Conservation (phyloP, 2,113 vertebrate genomes). For the Cairina moschata region DNA sequence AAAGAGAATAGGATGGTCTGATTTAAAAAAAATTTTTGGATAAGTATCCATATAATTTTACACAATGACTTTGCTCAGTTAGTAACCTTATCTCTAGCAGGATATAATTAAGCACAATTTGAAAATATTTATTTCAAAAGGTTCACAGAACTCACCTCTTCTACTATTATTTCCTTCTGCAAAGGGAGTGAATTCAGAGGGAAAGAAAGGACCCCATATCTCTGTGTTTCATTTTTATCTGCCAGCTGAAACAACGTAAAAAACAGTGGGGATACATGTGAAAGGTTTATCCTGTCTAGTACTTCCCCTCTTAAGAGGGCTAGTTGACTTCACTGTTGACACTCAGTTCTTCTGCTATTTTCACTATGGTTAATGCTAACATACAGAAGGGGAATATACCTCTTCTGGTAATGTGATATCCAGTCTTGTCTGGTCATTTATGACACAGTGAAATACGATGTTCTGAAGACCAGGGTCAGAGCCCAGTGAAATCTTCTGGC, state of each 20-base stretch:
- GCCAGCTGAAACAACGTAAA: conserved; percentile 12
- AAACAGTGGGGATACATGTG: background rate
- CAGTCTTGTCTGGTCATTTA: conserved; percentile 75
- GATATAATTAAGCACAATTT: background rate
- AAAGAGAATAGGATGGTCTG: background rate
- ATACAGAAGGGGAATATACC: background rate
- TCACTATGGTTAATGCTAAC: background rate
- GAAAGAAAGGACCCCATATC: conserved; percentile 16
- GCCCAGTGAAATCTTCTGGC: conserved; percentile 42
- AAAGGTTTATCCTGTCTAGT: background rate
- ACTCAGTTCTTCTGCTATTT: background rate
- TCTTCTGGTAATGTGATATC: conserved; percentile 48
- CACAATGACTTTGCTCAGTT: background rate
- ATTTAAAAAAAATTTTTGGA: background rate
- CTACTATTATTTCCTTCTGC: conserved; percentile 56
- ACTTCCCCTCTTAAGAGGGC: background rate
- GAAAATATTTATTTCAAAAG: background rate
- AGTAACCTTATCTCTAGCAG: background rate
- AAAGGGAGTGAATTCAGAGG: conserved; percentile 63
- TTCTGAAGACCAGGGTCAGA: background rate
- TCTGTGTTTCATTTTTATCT: background rate
- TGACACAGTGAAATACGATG: conserved; percentile 78
- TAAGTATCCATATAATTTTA: background rate
- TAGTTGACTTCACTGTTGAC: background rate
- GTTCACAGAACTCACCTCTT: conserved; percentile 68